Percentiles rank a stretch among this genome's conserved stretches.
Evolutionary conservation across 2,113 vertebrate species (phyloP).

Genomic region (Sinocyclocheilus anshuiensis): DNA sequence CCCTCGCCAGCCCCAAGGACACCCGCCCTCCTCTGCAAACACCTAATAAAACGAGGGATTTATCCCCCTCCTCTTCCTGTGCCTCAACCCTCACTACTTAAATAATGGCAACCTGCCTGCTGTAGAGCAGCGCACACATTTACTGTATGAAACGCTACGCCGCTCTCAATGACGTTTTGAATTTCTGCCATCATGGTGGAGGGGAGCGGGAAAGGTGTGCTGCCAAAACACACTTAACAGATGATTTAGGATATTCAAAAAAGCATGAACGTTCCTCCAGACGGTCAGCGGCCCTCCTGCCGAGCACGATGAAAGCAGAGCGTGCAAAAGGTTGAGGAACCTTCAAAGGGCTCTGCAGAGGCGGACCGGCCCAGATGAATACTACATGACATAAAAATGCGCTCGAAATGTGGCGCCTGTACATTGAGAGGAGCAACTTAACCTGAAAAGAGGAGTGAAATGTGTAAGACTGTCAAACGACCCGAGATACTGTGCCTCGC

Average conservation of each 20-base stretch:
- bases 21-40: slow-evolving; percentile 61
- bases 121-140: slow-evolving; percentile 42
- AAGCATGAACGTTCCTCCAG: slow-evolving; percentile 45
- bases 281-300: slow-evolving; percentile 52
- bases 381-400: slow-evolving; percentile 53
- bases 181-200: slow-evolving; percentile 48
- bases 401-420: slow-evolving; percentile 44
- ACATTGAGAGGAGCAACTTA: slow-evolving; percentile 35
- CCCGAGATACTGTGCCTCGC: neutral
- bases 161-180: slow-evolving; percentile 54
- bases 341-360: slow-evolving; percentile 50
- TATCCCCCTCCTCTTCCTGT: slow-evolving; percentile 44
- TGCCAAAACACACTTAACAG: slow-evolving; percentile 61
- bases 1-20: slow-evolving; percentile 63
- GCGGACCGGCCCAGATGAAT: slow-evolving; percentile 50
- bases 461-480: slow-evolving; percentile 17
- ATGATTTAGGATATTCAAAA: slow-evolving; percentile 56
- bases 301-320: slow-evolving; percentile 49
- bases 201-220: slow-evolving; percentile 28
- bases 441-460: slow-evolving; percentile 41
- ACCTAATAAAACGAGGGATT: slow-evolving; percentile 63
- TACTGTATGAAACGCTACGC: slow-evolving; percentile 55
- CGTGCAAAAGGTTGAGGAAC: slow-evolving; percentile 46
- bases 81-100: slow-evolving; percentile 52
- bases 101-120: slow-evolving; percentile 60